Base-by-base conservation (phyloP, 23 tunicate genomes). In the Phallusia fumigata region DNA sequence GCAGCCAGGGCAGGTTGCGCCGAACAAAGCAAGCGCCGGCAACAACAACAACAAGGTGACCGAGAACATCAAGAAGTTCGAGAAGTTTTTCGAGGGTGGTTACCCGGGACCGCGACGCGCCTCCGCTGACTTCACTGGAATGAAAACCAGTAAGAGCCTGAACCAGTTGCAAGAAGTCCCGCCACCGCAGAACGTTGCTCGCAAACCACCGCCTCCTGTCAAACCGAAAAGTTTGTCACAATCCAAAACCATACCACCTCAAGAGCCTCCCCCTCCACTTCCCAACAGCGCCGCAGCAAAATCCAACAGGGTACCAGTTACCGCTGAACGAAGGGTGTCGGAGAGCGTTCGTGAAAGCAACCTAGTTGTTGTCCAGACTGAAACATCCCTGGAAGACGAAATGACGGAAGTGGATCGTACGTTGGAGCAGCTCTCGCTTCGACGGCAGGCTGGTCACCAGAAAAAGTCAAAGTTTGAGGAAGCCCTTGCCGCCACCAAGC, bases 51-150 rank as follows among this genome's bases (percentile, higher is more conserved):
- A 86, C 77, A 65, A 69, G 36, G 91, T 93, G 35, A 75, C 97
- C 18, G 87, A 87, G 26, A 87, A 69, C 77, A 93, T 93, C 84
- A 84, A 84, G 65, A 93, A 88, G 84, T 93, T 93, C 53, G 93
- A 93, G 82, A 93, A 88, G 35, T 89, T 65, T 35, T 36, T 52
- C 86, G 83, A 83, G 52, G 3, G 35, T 75, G 64, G 79, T 69
- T 73, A 40, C 74, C 72, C 86, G 15, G 69, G 28, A 21, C 86
- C 86, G 44, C 85, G 77, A 30, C 85, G 64, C 47, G 36, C 35
- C 30, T 31, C 73, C 32, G 36, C 83, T 30, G 50, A 53, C 33
- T 12, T 35, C 33, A 45, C 35, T 16, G 58, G 58, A 6, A 78
- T 36, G 58, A 31, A 32, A 30, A 45, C 33, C 33, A 78, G 58